These are phyloP conservation scores for Vulpes lagopus DNA, from an alignment of 2,113 vertebrate genomes.

Conservation along the genomic window DNA sequence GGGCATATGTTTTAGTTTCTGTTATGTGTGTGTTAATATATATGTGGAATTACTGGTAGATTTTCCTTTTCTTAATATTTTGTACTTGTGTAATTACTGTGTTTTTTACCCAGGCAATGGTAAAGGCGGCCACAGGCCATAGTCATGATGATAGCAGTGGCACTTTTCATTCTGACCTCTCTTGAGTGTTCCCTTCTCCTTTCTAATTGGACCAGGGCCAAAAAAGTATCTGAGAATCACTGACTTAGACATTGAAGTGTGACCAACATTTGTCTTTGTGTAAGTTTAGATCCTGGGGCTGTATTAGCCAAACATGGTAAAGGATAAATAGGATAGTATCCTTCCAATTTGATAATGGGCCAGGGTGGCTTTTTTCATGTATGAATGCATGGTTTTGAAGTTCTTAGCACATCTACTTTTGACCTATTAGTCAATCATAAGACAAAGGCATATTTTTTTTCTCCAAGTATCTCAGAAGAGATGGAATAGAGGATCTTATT, in stretches of 20 bases:
- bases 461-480: background rate
- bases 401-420: constrained; percentile 35
- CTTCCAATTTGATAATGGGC: constrained; percentile 6
- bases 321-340: background rate
- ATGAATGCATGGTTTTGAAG: background rate
- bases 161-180: background rate
- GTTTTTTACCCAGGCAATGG: background rate
- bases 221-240: constrained; percentile 51
- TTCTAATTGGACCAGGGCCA: constrained; percentile 34
- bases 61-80: background rate
- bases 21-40: background rate
- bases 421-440: background rate
- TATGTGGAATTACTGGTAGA: background rate
- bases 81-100: background rate
- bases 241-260: background rate
- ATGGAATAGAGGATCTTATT: background rate
- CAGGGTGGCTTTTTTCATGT: background rate
- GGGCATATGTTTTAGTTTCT: constrained; percentile 29
- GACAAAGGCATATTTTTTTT: background rate
- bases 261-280: constrained; percentile 41
- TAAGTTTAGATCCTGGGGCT: constrained; percentile 42
- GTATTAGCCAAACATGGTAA: background rate
- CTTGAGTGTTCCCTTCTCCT: background rate
- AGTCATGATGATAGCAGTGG: background rate
- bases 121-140: background rate